Conservation (phyloP, 2,797 vertebrate genomes). For the Poecilia picta region DNA sequence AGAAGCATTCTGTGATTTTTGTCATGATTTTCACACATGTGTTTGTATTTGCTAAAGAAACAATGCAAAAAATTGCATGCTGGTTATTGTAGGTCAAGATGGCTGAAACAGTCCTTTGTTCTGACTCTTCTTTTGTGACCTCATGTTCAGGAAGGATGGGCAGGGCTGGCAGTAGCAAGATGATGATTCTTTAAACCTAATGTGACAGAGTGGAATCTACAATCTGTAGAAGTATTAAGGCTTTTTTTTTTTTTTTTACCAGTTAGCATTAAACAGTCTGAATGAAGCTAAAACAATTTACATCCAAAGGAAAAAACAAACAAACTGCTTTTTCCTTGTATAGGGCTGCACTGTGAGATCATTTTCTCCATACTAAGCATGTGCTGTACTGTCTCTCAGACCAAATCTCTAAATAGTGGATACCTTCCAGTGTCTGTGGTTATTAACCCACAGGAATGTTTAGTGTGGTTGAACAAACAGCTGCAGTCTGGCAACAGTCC, state of each 20-base stretch:
- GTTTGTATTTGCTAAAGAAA: background rate
- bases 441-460: slow-evolving; percentile 72
- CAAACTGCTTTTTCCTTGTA: slow-evolving; percentile 26
- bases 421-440: slow-evolving; percentile 61
- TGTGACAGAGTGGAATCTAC: slow-evolving; percentile 22
- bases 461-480: slow-evolving; percentile 63
- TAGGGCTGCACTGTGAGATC: slow-evolving; percentile 36
- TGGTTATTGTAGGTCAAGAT: slow-evolving; percentile 21
- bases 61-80: background rate
- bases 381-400: slow-evolving; percentile 55
- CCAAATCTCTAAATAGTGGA: slow-evolving; percentile 57
- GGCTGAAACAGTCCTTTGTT: slow-evolving; percentile 67
- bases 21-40: background rate
- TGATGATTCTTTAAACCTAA: slow-evolving; percentile 52
- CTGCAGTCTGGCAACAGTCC: slow-evolving; percentile 60
- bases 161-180: slow-evolving; percentile 63
- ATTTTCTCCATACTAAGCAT: slow-evolving; percentile 57
- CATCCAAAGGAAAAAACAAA: slow-evolving; percentile 32
- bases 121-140: slow-evolving; percentile 62
- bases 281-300: slow-evolving; percentile 38
- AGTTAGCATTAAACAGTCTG: slow-evolving; percentile 25
- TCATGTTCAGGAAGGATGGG: slow-evolving; percentile 81
- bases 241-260: slow-evolving; percentile 4
- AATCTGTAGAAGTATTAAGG: slow-evolving; percentile 25
- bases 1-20: background rate